phyloP scores from a whole-genome alignment of 2,888 invertebrate species.

The Xestoiulus laeticollis region DNA sequence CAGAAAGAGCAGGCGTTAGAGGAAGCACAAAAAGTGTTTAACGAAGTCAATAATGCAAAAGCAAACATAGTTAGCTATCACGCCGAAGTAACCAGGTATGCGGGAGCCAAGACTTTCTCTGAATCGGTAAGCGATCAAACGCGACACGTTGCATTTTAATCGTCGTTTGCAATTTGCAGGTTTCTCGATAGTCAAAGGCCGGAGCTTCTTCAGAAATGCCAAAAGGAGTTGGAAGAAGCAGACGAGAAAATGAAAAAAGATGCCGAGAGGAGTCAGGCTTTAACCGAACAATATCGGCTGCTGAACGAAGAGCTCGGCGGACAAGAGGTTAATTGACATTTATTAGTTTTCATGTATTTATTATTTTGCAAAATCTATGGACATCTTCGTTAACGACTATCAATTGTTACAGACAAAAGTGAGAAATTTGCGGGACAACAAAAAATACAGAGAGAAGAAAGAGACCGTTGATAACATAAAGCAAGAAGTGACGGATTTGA shows the following conservation, averaged over 20 bases:
- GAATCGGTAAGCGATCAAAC: background rate
- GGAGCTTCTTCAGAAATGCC: background rate
- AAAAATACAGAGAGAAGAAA: slow-evolving; percentile 4
- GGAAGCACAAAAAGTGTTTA: background rate
- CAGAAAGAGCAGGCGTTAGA: background rate
- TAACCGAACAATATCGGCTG: background rate
- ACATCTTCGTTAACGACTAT: background rate
- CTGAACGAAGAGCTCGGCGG: background rate
- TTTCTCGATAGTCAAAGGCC: slow-evolving; percentile 23
- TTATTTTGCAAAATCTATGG: background rate
- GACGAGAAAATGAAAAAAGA: background rate
- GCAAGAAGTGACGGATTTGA: slow-evolving; percentile 42
- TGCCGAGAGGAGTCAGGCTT: background rate
- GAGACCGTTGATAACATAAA: background rate
- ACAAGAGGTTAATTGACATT: background rate
- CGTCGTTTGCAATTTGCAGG: background rate
- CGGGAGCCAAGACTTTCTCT: background rate
- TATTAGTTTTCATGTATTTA: background rate
- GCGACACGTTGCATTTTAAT: background rate
- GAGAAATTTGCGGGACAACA: slow-evolving; percentile 42
- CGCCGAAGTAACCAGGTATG: background rate
- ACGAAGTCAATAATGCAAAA: background rate
- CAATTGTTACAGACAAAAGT: slow-evolving; percentile 13
- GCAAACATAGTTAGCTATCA: background rate
- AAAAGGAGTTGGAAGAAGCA: slow-evolving; percentile 18